Conservation (phyloP, 2,888 invertebrate species). For the Microctonus aethiopoides region DNA sequence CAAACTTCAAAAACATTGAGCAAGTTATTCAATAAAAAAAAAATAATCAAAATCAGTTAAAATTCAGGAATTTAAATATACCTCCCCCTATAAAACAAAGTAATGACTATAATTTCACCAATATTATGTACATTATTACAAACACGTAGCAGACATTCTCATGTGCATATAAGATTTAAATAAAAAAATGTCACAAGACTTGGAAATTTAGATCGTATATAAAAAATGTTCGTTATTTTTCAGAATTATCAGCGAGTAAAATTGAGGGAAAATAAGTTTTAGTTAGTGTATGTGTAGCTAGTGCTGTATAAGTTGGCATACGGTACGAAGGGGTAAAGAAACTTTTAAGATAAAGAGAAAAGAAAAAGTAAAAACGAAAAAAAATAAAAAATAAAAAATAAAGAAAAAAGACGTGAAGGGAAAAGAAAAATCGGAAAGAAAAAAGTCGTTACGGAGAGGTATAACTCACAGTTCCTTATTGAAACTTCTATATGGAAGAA, state of each 20-base stretch:
- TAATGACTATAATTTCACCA: too few relatives aligned
- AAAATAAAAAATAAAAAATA: conserved; percentile 8
- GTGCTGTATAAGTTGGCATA: conserved; percentile 24
- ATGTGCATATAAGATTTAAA: not conserved
- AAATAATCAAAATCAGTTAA: too few relatives aligned
- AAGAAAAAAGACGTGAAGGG: not conserved
- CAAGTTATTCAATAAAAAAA: too few relatives aligned
- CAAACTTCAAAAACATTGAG: too few relatives aligned
- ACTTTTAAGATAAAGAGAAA: conserved; percentile 22
- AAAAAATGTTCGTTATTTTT: conserved; percentile 60
- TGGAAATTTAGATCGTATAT: conserved; percentile 54
- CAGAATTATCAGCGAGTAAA: conserved; percentile 54
- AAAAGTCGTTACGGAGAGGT: conserved; percentile 56
- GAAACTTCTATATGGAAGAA: conserved; percentile 57
- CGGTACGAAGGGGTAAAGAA: conserved; percentile 28
- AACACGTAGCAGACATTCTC: not conserved
- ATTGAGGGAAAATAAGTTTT: conserved; percentile 35
- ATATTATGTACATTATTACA: too few relatives aligned
- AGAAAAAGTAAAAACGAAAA: too few relatives aligned
- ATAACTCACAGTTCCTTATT: conserved; percentile 60
- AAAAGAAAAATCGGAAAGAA: conserved; percentile 42
- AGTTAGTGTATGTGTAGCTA: not conserved
- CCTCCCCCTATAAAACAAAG: too few relatives aligned
- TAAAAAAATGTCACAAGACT: conserved; percentile 45
- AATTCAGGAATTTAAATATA: too few relatives aligned